Evolutionary conservation across 1,140 invertebrate genomes (phyloP), one percentile per base, ranked within the genome.

Genomic region (Bombus huntii): DNA sequence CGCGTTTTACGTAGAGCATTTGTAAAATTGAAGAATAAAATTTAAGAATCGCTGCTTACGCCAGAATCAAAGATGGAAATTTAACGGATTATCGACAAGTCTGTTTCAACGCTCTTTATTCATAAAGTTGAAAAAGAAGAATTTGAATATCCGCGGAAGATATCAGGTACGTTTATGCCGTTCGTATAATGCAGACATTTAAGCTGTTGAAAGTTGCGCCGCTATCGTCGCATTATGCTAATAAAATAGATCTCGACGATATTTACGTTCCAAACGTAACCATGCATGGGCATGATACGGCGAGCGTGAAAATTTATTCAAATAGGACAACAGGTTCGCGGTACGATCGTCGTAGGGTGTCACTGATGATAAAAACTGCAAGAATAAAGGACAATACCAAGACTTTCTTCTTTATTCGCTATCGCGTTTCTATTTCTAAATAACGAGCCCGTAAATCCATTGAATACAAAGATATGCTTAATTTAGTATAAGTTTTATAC

Each of bases 201-300:
- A 22, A 42, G 37, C 2, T 31, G 57, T 22, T 42, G 57, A 65
- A 62, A 62, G 57, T 62, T 65, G 37, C 37, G 75, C 37, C 37
- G 62, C 37, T 65, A 65, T 62, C 57, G 1, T 77, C 75, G 57
- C 57, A 42, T 77, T 77, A 77, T 77, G 75, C 57, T 42, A 65
- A 77, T 77, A 70, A 39, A 68, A 47, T 44, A 47, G 39, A 34
- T 83, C 59, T n/a, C 12, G 65, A 5, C 25, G 59, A 83, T 74
- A 65, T 77, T 77, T 77, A 77, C 57, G 25, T 77, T 76, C 59
- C 28, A 65, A 53, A 62, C 42, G 22, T 57, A 76, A 22, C 8
- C 13, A 53, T 25, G 31, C 5, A 13, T 37, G 31, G 47, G 28
- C 22, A 39, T 42, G 57, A 59, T 42, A 39, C 13, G 25, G 34